A percentile compares a stretch with the other conserved stretches of the same genome.
These are phyloP conservation scores for Habrosyne pyritoides DNA, from an alignment of 2,888 invertebrate genomes.

Conservation along the genomic window DNA sequence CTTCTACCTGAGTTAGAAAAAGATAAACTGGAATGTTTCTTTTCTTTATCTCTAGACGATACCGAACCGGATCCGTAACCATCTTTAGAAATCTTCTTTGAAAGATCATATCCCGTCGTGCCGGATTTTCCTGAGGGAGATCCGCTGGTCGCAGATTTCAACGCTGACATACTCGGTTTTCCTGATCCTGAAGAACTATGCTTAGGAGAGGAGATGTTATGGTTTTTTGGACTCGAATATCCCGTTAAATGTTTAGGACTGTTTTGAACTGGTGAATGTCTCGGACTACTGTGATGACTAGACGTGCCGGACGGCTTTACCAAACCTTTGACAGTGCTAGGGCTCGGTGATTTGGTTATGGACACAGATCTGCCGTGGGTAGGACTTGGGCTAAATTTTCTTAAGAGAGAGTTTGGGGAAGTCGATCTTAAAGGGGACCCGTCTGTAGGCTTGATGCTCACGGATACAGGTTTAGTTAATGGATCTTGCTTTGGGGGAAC, in stretches of 20 bases:
- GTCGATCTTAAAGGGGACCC: constrained; percentile 85
- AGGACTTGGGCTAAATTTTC: constrained; percentile 89
- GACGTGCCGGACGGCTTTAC: constrained; percentile 79
- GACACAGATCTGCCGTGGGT: constrained; percentile 86
- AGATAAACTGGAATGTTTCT: constrained; percentile 77
- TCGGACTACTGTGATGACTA: constrained; percentile 86
- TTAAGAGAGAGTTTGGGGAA: constrained; percentile 86
- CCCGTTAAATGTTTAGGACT: constrained; percentile 89
- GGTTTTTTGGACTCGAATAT: constrained; percentile 90
- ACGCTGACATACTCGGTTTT: constrained; percentile 94
- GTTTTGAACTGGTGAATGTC: constrained; percentile 90
- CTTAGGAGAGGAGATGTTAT: constrained; percentile 91
- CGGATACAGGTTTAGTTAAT: constrained; percentile 87
- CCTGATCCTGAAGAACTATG: constrained; percentile 89
- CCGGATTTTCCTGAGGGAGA: constrained; percentile 87
- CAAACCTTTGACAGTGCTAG: constrained; percentile 65
- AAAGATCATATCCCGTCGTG: constrained; percentile 79
- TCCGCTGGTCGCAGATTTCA: constrained; percentile 90
- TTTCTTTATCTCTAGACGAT: constrained; percentile 81
- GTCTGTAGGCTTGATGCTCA: constrained; percentile 88
- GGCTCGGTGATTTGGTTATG: constrained; percentile 85
- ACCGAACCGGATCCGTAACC: constrained; percentile 68
- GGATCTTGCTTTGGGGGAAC: constrained; percentile 89
- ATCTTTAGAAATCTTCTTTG: constrained; percentile 82
- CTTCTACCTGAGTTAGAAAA: constrained; percentile 83